Conservation (phyloP, 2,797 vertebrate species). For the Vireo griseus region DNA sequence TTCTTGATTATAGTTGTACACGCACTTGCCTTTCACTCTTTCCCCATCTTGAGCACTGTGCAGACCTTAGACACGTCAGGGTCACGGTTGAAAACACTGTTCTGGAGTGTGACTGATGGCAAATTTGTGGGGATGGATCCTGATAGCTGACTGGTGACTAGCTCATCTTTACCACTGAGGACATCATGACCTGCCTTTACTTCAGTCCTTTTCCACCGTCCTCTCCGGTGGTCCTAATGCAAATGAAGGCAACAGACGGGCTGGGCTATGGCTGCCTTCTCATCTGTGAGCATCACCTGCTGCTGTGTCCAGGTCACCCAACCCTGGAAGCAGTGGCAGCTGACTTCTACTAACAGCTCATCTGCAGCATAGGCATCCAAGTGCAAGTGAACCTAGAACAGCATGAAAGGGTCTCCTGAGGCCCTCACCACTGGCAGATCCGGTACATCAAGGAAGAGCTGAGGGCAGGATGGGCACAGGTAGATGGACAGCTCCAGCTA, state of each 20-base stretch:
- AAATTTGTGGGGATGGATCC: background rate
- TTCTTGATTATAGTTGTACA: background rate
- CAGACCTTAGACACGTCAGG: background rate
- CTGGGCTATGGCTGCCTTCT: background rate
- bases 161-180: background rate
- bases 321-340: fast-evolving
- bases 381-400: background rate
- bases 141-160: background rate
- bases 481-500: background rate
- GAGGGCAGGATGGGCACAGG: background rate
- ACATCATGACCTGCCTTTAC: fast-evolving
- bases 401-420: background rate
- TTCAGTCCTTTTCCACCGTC: background rate
- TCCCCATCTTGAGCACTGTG: background rate
- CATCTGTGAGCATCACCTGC: background rate
- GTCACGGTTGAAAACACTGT: background rate
- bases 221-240: background rate
- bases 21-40: background rate
- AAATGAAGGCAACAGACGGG: background rate
- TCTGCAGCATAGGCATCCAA: background rate
- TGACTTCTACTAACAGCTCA: background rate
- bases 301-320: background rate
- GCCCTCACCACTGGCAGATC: background rate
- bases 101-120: background rate
- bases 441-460: background rate